Conservation (phyloP, 1,140 invertebrate genomes). For the Amphibalanus amphitrite region DNA sequence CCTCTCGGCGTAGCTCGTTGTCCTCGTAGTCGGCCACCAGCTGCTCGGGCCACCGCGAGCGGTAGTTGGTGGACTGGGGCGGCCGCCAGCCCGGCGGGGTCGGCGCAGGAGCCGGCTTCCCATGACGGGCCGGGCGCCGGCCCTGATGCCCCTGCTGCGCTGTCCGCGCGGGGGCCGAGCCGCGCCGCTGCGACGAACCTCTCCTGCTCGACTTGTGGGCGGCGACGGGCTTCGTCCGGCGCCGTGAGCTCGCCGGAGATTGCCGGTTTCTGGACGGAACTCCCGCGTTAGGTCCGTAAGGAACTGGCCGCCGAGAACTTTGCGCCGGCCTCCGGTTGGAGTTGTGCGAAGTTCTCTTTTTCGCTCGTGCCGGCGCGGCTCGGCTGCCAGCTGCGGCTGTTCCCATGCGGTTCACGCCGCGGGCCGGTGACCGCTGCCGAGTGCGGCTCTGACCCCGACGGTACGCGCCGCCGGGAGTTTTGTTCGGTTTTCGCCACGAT, state of each 20-base stretch:
- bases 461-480: too few relatives aligned
- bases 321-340: slow-evolving; percentile 53
- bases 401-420: too few relatives aligned
- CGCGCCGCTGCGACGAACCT: not conserved
- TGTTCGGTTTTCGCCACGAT: too few relatives aligned
- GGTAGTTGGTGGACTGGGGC: not conserved
- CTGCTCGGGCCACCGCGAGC: too few relatives aligned
- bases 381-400: too few relatives aligned
- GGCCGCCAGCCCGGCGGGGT: not conserved
- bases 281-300: too few relatives aligned
- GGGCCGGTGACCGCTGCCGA: too few relatives aligned
- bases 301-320: slow-evolving; percentile 47
- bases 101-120: too few relatives aligned
- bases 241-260: too few relatives aligned
- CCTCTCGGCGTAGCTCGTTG: slow-evolving; percentile 11
- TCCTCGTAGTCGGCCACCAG: not conserved
- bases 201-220: not conserved
- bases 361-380: slow-evolving; percentile 56
- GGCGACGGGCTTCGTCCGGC: too few relatives aligned
- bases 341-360: slow-evolving; percentile 84
- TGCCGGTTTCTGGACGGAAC: too few relatives aligned
- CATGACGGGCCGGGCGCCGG: not conserved
- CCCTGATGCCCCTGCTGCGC: not conserved
- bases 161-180: not conserved
- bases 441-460: too few relatives aligned